Conservation (phyloP, 2,113 vertebrate species). For the Nesogale talazaci region DNA sequence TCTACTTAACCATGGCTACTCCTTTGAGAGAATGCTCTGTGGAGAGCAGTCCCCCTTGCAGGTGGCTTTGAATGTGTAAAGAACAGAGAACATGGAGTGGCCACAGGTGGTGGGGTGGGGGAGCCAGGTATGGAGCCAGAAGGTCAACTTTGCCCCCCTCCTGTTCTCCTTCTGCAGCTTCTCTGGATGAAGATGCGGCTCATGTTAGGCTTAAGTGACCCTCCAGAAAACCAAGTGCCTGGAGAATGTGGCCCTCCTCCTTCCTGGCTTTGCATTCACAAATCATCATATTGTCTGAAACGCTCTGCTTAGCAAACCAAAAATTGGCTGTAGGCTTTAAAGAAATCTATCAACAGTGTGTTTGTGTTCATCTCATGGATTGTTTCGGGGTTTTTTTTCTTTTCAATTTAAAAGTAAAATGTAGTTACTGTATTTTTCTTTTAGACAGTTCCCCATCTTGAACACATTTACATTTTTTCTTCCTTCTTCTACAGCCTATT, state of each 20-base stretch:
- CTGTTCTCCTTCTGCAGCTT: neutral
- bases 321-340: neutral
- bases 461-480: conserved; percentile 75
- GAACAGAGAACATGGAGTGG: neutral
- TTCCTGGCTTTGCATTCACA: neutral
- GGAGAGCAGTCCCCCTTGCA: neutral
- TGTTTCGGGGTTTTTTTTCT: conserved; percentile 31
- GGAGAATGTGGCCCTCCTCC: neutral
- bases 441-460: conserved; percentile 73
- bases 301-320: conserved; percentile 34
- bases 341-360: neutral
- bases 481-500: conserved; percentile 67
- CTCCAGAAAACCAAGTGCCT: conserved; percentile 16
- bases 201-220: neutral
- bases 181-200: neutral
- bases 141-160: neutral
- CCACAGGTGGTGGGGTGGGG: neutral
- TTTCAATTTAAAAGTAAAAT: conserved; percentile 71
- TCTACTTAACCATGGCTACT: neutral
- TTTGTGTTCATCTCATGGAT: conserved; percentile 41
- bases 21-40: neutral
- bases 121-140: neutral
- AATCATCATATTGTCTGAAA: conserved; percentile 18
- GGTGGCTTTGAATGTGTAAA: neutral
- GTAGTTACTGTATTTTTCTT: conserved; percentile 71